Percentiles rank a stretch among this genome's conserved stretches.
phyloP scores from a whole-genome alignment of 2,888 invertebrate species.

The Cremastinae sp. region DNA sequence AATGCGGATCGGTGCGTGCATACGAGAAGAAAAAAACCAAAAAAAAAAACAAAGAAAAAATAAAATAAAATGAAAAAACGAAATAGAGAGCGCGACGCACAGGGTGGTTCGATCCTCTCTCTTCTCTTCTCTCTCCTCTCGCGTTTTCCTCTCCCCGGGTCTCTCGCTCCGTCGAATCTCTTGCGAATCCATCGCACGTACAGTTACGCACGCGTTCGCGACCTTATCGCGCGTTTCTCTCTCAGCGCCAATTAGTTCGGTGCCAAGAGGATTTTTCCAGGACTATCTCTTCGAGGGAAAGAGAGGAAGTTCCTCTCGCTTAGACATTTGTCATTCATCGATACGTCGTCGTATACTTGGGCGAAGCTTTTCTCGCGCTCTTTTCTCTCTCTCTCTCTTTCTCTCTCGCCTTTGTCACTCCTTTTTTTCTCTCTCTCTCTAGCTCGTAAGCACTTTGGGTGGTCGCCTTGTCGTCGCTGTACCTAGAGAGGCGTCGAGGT shows the following conservation, averaged over 20 bases:
- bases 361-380: constrained; percentile 19
- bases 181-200: constrained; percentile 52
- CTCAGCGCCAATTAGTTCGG: constrained; percentile 59
- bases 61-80: background rate
- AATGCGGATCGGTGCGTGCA: constrained; percentile 48
- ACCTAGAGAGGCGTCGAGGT: constrained; percentile 66
- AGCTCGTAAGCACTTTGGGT: constrained; percentile 70
- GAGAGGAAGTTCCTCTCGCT: constrained; percentile 24
- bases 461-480: constrained; percentile 72
- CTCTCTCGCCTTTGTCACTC: no score
- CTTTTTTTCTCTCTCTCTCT: constrained; percentile 3
- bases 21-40: constrained; percentile 8
- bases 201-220: constrained; percentile 50
- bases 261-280: constrained; percentile 57
- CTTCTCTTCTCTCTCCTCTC: constrained; percentile 15
- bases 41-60: background rate
- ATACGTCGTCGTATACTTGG: constrained; percentile 62
- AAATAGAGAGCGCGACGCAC: constrained; percentile 16
- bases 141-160: constrained; percentile 35
- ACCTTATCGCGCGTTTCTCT: constrained; percentile 51
- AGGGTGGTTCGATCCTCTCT: constrained; percentile 15
- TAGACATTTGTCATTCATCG: constrained; percentile 75
- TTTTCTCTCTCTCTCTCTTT: constrained; percentile 17
- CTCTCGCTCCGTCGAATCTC: constrained; percentile 32
- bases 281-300: constrained; percentile 32